phyloP scores from a whole-genome alignment of 2,113 vertebrate species.

The Lycaon pictus region DNA sequence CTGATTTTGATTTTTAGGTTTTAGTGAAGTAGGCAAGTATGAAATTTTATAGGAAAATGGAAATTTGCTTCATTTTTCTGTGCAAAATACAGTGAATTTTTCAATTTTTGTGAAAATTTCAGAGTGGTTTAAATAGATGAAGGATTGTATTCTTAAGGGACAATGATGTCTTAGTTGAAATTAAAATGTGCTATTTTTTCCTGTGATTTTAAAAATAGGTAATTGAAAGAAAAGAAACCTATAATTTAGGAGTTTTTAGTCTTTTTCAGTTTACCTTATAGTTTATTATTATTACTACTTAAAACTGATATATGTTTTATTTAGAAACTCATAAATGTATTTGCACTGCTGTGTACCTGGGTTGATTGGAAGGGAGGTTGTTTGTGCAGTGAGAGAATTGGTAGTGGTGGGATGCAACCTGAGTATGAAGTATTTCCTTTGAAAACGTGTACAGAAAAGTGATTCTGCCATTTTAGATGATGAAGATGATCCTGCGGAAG shows the following conservation, averaged over 20 bases:
- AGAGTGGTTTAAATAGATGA: not conserved
- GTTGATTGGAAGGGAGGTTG: not conserved
- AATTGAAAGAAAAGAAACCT: not conserved
- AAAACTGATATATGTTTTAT: not conserved
- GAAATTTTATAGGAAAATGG: not conserved
- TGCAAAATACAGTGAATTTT: not conserved
- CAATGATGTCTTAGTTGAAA: not conserved
- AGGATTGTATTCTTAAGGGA: not conserved
- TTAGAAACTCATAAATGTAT: not conserved
- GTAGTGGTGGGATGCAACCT: not conserved
- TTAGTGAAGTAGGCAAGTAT: not conserved
- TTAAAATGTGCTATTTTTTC: not conserved
- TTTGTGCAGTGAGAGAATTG: not conserved
- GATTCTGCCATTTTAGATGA: constrained; percentile 84
- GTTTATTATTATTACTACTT: not conserved
- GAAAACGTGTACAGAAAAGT: not conserved
- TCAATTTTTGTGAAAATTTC: not conserved
- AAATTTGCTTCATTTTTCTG: not conserved
- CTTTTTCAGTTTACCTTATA: constrained; percentile 10
- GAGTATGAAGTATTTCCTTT: not conserved
- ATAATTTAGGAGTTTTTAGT: not conserved
- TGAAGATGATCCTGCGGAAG: constrained; percentile 90
- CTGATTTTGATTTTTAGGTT: constrained; percentile 24
- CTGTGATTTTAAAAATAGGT: not conserved
- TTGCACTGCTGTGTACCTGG: not conserved